Evolutionary conservation across 2,888 invertebrate species (phyloP).

Genomic region (Agrochola litura): DNA sequence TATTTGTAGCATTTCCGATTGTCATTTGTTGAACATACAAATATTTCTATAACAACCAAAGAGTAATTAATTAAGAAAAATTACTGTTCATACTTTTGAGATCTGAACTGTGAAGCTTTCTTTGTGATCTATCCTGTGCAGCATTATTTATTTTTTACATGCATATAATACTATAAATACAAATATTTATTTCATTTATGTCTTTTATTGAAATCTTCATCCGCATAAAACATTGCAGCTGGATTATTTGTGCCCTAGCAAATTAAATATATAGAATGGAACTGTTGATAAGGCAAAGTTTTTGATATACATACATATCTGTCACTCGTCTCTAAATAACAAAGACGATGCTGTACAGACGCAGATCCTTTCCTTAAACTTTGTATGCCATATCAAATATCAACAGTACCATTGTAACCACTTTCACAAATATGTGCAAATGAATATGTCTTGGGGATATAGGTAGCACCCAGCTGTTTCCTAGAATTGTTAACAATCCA

Average conservation of each 20-base stretch:
- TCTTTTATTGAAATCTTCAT: conserved; percentile 51
- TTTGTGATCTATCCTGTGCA: conserved; percentile 74
- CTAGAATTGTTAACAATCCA: neutral
- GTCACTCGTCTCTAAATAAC: too few relatives aligned
- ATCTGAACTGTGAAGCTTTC: conserved; percentile 74
- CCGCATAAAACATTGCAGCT: neutral
- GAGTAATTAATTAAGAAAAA: conserved; percentile 62
- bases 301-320: neutral
- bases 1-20: conserved; percentile 8
- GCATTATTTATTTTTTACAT: conserved; percentile 78
- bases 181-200: conserved; percentile 69
- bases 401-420: neutral
- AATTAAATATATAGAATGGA: neutral
- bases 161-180: conserved; percentile 71
- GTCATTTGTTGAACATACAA: conserved; percentile 27
- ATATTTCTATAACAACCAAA: conserved; percentile 71
- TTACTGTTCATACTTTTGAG: conserved; percentile 60
- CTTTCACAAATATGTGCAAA: neutral
- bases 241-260: neutral
- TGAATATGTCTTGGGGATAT: neutral
- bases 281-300: neutral
- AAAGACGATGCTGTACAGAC: neutral
- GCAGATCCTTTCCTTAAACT: neutral
- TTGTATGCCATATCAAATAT: neutral
- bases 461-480: neutral